Evolutionary conservation across 2,797 vertebrate genomes (phyloP).

Genomic region (Lepus oiostolus): DNA sequence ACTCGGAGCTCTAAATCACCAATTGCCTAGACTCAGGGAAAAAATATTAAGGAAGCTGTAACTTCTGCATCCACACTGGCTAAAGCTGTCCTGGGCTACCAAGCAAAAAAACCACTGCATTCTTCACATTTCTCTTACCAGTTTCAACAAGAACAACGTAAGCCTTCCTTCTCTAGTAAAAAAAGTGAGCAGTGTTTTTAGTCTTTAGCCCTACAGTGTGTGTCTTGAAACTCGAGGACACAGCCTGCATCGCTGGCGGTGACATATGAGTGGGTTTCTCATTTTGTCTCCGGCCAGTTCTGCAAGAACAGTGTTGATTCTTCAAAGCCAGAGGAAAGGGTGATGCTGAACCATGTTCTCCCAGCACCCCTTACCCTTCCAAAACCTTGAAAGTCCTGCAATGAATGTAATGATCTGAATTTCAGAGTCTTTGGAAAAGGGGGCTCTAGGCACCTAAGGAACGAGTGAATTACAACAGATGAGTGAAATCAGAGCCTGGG

Average conservation of each 20-base stretch:
- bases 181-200: conserved; percentile 12
- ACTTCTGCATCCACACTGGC: background rate
- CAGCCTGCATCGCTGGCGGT: conserved; percentile 35
- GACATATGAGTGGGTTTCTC: conserved; percentile 64
- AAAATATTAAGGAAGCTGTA: conserved; percentile 2
- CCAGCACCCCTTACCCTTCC: background rate
- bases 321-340: background rate
- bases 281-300: conserved; percentile 58
- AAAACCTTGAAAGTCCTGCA: background rate
- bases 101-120: conserved; percentile 47
- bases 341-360: conserved; percentile 13
- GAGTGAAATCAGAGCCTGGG: conserved; percentile 45
- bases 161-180: conserved; percentile 29
- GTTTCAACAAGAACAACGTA: conserved; percentile 44
- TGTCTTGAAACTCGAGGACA: conserved; percentile 65
- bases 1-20: conserved; percentile 23
- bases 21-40: background rate
- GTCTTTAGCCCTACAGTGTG: background rate
- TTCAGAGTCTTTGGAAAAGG: background rate
- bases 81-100: background rate
- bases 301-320: conserved; percentile 39
- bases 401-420: conserved; percentile 2
- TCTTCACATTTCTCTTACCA: conserved; percentile 53
- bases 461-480: background rate
- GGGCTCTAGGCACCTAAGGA: background rate